phyloP scores from a whole-genome alignment of 2,797 vertebrate genomes.

The Trachurus trachurus region DNA sequence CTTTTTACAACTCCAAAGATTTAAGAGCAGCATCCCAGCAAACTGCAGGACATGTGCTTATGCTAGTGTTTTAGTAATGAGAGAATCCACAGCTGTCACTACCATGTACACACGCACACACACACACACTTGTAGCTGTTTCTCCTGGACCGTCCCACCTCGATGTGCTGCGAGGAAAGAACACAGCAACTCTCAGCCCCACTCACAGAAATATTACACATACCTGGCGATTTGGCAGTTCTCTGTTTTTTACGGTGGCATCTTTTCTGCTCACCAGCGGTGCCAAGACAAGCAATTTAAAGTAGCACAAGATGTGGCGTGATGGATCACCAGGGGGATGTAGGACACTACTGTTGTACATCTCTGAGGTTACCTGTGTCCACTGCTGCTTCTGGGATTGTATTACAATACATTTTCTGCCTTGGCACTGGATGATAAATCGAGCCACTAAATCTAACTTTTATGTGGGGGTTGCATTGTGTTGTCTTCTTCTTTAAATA shows the following conservation, averaged over 20 bases:
- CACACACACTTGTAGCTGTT: constrained; percentile 4
- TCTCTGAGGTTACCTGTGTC: constrained; percentile 57
- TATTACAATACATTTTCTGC: constrained; percentile 60
- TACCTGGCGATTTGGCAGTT: constrained; percentile 52
- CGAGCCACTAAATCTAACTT: constrained; percentile 60
- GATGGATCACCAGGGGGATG: constrained; percentile 82
- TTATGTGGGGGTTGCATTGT: constrained; percentile 25
- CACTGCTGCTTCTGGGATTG: constrained; percentile 58
- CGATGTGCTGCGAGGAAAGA: constrained; percentile 13
- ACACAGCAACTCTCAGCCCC: constrained; percentile 21
- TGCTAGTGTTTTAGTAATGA: constrained; percentile 40
- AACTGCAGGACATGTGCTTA: not conserved
- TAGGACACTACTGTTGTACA: constrained; percentile 59
- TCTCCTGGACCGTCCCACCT: constrained; percentile 44
- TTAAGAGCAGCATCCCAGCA: not conserved
- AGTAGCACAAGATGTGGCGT: constrained; percentile 60
- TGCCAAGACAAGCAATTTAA: constrained; percentile 71
- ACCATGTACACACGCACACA: constrained; percentile 26
- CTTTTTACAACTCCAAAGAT: constrained; percentile 18
- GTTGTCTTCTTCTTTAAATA: constrained; percentile 31
- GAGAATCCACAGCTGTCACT: constrained; percentile 46
- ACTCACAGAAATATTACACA: constrained; percentile 53
- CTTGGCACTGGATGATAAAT: constrained; percentile 66
- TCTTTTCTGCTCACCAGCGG: constrained; percentile 46
- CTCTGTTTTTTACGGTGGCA: constrained; percentile 59